These are phyloP conservation scores for Amitus sp. DNA, from an alignment of 2,888 invertebrate genomes.

Conservation along the genomic window DNA sequence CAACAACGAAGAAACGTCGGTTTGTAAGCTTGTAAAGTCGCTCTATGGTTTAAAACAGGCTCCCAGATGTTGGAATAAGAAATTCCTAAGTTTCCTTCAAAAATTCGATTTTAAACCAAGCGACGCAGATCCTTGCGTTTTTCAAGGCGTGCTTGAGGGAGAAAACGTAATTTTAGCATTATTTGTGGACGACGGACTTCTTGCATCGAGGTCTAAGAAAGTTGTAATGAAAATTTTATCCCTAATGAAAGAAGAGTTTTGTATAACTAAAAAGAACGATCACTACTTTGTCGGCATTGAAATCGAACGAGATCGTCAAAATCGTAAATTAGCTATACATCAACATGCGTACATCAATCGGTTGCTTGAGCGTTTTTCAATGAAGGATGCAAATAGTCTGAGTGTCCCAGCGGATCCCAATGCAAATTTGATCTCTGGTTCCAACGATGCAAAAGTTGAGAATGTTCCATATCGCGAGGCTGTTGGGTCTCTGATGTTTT, in stretches of 20 bases:
- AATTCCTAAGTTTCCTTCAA: conserved; percentile 34
- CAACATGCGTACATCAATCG: background rate
- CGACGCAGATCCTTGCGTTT: conserved; percentile 12
- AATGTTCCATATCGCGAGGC: conserved; percentile 29
- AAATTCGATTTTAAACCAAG: conserved; percentile 27
- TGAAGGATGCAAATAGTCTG: conserved; percentile 5
- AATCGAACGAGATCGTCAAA: conserved; percentile 1
- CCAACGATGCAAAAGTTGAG: background rate
- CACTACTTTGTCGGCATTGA: conserved; percentile 5
- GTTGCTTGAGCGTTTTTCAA: background rate
- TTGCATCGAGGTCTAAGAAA: conserved; percentile 6
- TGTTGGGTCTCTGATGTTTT: conserved; percentile 29
- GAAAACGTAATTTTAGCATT: conserved; percentile 5
- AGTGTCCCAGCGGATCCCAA: conserved; percentile 5
- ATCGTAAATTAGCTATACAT: no score
- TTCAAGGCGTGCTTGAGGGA: background rate
- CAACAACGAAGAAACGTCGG: background rate
- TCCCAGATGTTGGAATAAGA: conserved; percentile 48
- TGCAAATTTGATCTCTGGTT: no score
- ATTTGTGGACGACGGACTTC: conserved; percentile 15
- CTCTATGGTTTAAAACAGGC: conserved; percentile 52
- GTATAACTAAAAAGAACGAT: conserved; percentile 2
- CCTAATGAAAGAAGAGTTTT: conserved; percentile 5
- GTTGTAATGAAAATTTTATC: conserved; percentile 7
- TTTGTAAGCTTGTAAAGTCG: conserved; percentile 44